These are phyloP conservation scores for Arrhopalites spinosus DNA, from an alignment of 2,888 invertebrate genomes.

Conservation along the genomic window DNA sequence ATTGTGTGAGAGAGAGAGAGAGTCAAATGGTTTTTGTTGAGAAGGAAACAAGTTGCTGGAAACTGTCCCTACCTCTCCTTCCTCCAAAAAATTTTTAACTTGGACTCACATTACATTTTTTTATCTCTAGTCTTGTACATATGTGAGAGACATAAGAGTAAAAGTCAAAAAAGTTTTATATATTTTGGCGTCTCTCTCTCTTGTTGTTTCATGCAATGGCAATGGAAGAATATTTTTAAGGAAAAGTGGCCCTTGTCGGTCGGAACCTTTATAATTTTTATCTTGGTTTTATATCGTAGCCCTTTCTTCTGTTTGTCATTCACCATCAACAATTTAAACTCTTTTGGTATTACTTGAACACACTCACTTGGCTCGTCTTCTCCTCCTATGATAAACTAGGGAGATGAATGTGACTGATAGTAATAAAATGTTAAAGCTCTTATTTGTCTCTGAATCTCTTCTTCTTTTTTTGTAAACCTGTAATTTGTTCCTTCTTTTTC, in stretches of 20 bases:
- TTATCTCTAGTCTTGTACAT: background rate
- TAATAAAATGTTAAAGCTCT: too few relatives aligned
- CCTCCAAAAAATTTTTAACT: background rate
- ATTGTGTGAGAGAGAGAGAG: background rate
- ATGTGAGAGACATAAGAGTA: background rate
- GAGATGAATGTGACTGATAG: too few relatives aligned
- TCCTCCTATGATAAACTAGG: too few relatives aligned
- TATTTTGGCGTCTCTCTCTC: background rate
- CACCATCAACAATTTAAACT: too few relatives aligned
- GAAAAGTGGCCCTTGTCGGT: constrained; percentile 26
- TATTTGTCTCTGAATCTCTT: too few relatives aligned
- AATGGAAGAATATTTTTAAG: background rate
- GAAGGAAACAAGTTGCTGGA: constrained; percentile 19
- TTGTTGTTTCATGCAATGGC: background rate
- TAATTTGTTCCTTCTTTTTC: too few relatives aligned
- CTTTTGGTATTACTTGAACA: too few relatives aligned
- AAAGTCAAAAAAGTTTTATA: constrained; percentile 1
- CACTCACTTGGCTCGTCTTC: too few relatives aligned
- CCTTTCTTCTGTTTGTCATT: background rate
- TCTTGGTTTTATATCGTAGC: constrained; percentile 23
- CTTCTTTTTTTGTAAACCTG: too few relatives aligned
- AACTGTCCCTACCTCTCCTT: constrained; percentile 11
- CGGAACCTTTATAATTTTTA: constrained; percentile 32
- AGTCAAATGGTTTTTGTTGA: background rate
- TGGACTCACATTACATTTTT: constrained; percentile 3